Conservation (phyloP, 2,797 vertebrate species). For the Anabacerthia variegaticeps region DNA sequence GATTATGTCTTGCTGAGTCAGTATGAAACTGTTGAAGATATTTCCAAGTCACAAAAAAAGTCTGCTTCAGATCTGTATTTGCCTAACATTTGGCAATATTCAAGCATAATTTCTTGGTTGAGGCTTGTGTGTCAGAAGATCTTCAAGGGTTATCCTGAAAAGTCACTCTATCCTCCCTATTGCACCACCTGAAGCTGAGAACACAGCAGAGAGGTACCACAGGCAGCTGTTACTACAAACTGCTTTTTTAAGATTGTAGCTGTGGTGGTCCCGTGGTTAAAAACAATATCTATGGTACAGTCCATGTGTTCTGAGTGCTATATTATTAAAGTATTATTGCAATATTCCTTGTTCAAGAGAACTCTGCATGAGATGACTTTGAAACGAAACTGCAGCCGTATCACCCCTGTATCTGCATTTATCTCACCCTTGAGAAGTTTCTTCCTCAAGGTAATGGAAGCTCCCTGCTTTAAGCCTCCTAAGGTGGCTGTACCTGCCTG, state of each 20-base stretch:
- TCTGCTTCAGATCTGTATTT: not conserved
- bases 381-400: not conserved
- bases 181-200: not conserved
- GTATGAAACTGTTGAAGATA: not conserved
- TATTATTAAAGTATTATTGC: not conserved
- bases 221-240: not conserved
- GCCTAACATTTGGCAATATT: not conserved
- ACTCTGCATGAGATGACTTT: not conserved
- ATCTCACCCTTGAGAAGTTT: not conserved
- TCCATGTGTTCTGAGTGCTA: rapidly evolving
- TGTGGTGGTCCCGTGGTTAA: not conserved
- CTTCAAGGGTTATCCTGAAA: not conserved
- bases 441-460: not conserved
- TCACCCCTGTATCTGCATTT: not conserved
- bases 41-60: not conserved
- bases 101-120: not conserved
- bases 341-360: not conserved
- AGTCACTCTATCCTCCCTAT: not conserved
- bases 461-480: not conserved
- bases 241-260: not conserved
- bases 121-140: not conserved
- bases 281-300: not conserved
- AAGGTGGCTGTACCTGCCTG: not conserved
- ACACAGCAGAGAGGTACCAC: not conserved
- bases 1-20: not conserved